Base-by-base conservation (phyloP, 2,797 vertebrate species). In the Gastrophryne carolinensis region DNA sequence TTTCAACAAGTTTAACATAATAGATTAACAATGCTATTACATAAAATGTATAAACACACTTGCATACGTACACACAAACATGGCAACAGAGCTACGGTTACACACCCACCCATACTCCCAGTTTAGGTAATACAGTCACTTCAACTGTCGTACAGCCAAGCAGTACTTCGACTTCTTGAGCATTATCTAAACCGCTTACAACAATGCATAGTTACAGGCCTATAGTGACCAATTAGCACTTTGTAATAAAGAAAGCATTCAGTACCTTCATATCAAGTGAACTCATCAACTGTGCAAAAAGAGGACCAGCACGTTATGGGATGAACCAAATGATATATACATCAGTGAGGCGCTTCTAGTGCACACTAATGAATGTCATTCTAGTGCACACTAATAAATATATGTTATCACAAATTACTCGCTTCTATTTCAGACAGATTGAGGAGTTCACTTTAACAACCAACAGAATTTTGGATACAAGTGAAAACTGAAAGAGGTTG, bases 181-280 rank as follows among this genome's bases (percentile, higher is more conserved):
- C 50, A 39, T 56, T 47, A 27, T 12, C 35, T 54, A 65, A 41
- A 50, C 27, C 37, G 63, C 64, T 27, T 54, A 68, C 41, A 52
- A 49, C 37, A 65, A 75, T 68, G 53, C 56, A 75, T 68, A 68
- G 56, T 39, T 57, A 50, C 13, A 30, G 63, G 41, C 23, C 19
- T 4, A 19, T 67, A 52, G 62, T 29, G 29, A 58, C 37, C 39
- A 57, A 65, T 10, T 30, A 21, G 41, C 17, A 9, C 37, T 54
- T 32, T 23, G 13, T 34, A 30, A 53, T 17, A n/a, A 62, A 29
- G 37, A 44, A 12, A 26, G 3, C 39, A 60, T 39, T 21, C 27
- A 50, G 63, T 49, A 66, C 72, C 50, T 66, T 66, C 24, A 24
- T 56, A 37, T 24, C 65, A 53, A n/a, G 39, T 47, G 19, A 29